Percentiles rank a stretch among this genome's conserved stretches.
Evolutionary conservation across 2,113 vertebrate species (phyloP).

Genomic region (Grus americana): DNA sequence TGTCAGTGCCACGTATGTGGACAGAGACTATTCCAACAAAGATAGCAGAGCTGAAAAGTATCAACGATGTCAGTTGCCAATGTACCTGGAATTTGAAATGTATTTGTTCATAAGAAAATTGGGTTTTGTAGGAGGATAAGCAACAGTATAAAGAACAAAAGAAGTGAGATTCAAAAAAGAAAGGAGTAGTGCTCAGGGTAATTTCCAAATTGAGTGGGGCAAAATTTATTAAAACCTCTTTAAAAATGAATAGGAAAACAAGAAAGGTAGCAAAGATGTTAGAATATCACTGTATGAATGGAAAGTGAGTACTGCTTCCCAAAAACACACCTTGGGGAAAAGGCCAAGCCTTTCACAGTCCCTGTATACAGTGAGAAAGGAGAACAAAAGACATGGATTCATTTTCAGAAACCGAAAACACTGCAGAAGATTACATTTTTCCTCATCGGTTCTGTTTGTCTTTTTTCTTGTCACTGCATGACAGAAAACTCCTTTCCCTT

Average conservation of each 20-base stretch:
- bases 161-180: background rate
- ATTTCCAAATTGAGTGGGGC: background rate
- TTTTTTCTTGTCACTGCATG: background rate
- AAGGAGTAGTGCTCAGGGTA: background rate
- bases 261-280: background rate
- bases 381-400: background rate
- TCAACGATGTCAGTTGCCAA: background rate
- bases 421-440: background rate
- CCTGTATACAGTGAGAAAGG: background rate
- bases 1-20: background rate
- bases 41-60: background rate
- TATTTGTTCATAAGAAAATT: background rate
- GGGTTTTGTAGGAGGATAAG: background rate
- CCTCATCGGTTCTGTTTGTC: background rate
- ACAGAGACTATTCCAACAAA: background rate
- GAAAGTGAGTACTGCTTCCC: background rate
- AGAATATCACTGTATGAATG: background rate
- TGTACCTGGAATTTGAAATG: background rate
- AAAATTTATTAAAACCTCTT: background rate
- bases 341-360: background rate
- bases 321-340: background rate
- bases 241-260: background rate
- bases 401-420: background rate
- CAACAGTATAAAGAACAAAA: background rate
- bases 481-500: background rate